phyloP scores from a whole-genome alignment of 1,140 invertebrate genomes.

The Helicoverpa armigera region DNA sequence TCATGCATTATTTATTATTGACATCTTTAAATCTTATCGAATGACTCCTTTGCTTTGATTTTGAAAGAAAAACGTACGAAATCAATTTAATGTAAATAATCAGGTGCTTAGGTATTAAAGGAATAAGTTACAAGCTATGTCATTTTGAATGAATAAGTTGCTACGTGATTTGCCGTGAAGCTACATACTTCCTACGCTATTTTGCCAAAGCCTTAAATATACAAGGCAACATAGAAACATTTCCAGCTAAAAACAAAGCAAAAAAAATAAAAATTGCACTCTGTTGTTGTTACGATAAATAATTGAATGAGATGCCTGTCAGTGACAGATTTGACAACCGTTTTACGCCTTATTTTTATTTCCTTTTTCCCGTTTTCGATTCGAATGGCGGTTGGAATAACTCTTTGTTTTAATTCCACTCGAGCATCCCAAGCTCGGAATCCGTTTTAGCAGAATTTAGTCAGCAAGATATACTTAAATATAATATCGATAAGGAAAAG shows the following conservation, averaged over 20 bases:
- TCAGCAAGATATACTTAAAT: conserved; percentile 25
- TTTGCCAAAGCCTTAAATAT: conserved; percentile 15
- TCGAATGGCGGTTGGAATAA: conserved; percentile 37
- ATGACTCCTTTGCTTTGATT: too few species aligned
- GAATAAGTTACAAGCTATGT: too few species aligned
- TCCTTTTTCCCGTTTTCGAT: conserved; percentile 46
- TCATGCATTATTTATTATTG: too few species aligned
- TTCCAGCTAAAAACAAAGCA: conserved; percentile 20
- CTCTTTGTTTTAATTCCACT: conserved; percentile 43
- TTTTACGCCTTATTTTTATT: conserved; percentile 49
- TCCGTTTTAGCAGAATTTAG: conserved; percentile 26
- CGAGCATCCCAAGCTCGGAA: conserved; percentile 22
- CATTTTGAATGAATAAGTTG: too few species aligned
- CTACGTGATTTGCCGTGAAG: too few species aligned
- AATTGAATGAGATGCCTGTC: conserved; percentile 50
- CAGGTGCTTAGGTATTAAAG: too few species aligned
- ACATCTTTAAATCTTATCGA: too few species aligned
- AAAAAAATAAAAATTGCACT: conserved; percentile 45
- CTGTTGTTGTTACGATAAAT: conserved; percentile 49
- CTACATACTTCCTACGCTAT: not conserved
- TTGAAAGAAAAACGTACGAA: too few species aligned
- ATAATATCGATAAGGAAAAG: conserved; percentile 38
- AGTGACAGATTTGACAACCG: conserved; percentile 49
- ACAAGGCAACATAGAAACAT: conserved; percentile 27
- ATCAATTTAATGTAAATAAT: too few species aligned